phyloP scores from a whole-genome alignment of 2,888 invertebrate genomes.

The Synergus gifuensis region DNA sequence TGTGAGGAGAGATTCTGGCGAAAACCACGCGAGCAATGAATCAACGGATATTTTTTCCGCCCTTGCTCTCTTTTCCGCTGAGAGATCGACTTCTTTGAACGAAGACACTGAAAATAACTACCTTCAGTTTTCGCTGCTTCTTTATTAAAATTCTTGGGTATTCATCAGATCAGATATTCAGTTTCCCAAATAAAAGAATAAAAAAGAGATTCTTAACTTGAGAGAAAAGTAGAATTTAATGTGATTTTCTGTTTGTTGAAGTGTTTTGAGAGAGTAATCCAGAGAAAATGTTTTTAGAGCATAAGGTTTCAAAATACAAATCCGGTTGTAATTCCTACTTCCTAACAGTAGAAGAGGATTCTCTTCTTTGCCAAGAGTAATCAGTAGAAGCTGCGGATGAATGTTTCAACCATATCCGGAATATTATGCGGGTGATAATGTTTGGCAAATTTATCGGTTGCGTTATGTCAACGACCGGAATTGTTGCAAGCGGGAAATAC shows the following conservation, averaged over 20 bases:
- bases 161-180: neutral
- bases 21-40: slow-evolving; percentile 33
- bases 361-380: slow-evolving; percentile 6
- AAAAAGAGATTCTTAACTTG: too few species aligned
- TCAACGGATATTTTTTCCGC: slow-evolving; percentile 34
- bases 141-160: slow-evolving; percentile 11
- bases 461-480: slow-evolving; percentile 37
- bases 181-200: too few species aligned
- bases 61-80: slow-evolving; percentile 11
- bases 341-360: neutral
- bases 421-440: slow-evolving; percentile 28
- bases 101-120: slow-evolving; percentile 14
- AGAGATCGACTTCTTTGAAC: slow-evolving; percentile 19
- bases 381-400: slow-evolving; percentile 24
- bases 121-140: neutral
- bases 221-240: neutral
- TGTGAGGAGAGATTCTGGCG: slow-evolving; percentile 27
- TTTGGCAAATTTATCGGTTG: slow-evolving; percentile 30
- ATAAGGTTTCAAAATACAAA: neutral
- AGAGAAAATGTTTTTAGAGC: too few species aligned
- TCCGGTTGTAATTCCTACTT: neutral
- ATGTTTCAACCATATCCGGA: slow-evolving; percentile 31
- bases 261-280: neutral
- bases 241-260: slow-evolving; percentile 10
- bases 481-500: neutral